phyloP scores from a whole-genome alignment of 2,888 invertebrate genomes.

The Reticulitermes lucifugus region DNA sequence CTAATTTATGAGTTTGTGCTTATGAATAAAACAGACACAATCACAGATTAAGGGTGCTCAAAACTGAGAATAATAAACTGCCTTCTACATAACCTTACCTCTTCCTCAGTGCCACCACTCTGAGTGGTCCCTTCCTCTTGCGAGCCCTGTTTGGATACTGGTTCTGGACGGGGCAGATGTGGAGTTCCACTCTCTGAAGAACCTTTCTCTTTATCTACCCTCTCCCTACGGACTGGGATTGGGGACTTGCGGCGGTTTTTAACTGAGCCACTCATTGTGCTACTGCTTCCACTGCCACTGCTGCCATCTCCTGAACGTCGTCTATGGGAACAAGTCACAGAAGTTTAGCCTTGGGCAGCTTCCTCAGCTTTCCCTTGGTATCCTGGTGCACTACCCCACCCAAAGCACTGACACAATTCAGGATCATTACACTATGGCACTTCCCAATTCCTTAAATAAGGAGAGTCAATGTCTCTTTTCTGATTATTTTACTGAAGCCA shows the following conservation, averaged over 20 bases:
- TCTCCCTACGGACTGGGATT: slow-evolving; percentile 47
- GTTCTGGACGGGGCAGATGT: slow-evolving; percentile 55
- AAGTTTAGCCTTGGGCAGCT: too few species aligned
- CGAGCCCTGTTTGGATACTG: slow-evolving; percentile 57
- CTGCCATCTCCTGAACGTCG: slow-evolving; percentile 48
- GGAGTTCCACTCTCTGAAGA: slow-evolving; percentile 50
- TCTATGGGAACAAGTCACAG: background rate
- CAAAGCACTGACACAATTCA: background rate
- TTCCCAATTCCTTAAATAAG: background rate
- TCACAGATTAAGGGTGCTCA: too few species aligned
- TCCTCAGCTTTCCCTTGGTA: too few species aligned
- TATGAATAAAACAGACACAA: too few species aligned
- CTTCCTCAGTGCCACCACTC: slow-evolving; percentile 55
- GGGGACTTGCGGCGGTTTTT: slow-evolving; percentile 51
- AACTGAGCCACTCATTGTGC: slow-evolving; percentile 50
- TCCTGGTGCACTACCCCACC: too few species aligned
- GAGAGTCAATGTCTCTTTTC: background rate
- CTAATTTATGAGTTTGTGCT: too few species aligned
- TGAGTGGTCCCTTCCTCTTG: slow-evolving; percentile 53
- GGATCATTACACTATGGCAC: background rate
- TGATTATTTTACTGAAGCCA: too few species aligned
- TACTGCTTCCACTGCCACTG: slow-evolving; percentile 51
- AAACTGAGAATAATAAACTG: too few species aligned
- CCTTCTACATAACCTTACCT: slow-evolving; percentile 42
- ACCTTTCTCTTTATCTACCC: slow-evolving; percentile 47